Base-by-base conservation (phyloP, 2,797 vertebrate genomes). In the Lithobates sylvaticus region DNA sequence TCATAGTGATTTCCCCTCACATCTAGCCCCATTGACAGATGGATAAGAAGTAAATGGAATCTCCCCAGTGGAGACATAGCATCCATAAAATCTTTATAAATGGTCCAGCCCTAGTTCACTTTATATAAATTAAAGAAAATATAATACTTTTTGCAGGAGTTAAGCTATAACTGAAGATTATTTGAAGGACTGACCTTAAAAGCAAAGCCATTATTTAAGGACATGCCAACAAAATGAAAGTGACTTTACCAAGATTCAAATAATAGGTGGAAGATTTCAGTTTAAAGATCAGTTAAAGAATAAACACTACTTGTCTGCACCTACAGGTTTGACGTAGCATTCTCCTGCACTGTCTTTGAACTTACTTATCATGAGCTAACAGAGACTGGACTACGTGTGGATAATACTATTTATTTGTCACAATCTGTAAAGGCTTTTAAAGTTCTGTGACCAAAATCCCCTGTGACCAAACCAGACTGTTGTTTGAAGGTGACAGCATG, bases 401-500 rank as follows among this genome's bases (percentile, higher is more conserved):
- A 72, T 87, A 87, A 83, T 87, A 83, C 81, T 78, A 78, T 87
- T 83, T 87, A 83, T 82, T 78, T 87, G 86, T 87, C 81, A 87
- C 76, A 87, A 58, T 87, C 74, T 83, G 75, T 87, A 83, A 87
- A 87, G 76, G 86, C 86, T 87, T 83, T 87, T 87, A 87, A 87
- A 87, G 86, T 78, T 87, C 86, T 87, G 81, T 87, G 86, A 75
- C 86, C 81, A 73, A 83, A 87, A 87, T 87, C 86, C 76, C 81
- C 81, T 83, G 81, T 87, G 86, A 83, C 86, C 81, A 87, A 87
- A 67, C 76, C 61, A 83, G 75, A 50, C 80, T 87, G 81, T 87
- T 86, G 85, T 83, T 87, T 87, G 86, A 87, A 83, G 81, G 86
- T 87, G 86, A 87, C 80, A 87, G 86, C 76, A 74, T 83, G 85